phyloP scores from a whole-genome alignment of 35 echinoderm and acorn worm species.

The Lytechinus pictus region DNA sequence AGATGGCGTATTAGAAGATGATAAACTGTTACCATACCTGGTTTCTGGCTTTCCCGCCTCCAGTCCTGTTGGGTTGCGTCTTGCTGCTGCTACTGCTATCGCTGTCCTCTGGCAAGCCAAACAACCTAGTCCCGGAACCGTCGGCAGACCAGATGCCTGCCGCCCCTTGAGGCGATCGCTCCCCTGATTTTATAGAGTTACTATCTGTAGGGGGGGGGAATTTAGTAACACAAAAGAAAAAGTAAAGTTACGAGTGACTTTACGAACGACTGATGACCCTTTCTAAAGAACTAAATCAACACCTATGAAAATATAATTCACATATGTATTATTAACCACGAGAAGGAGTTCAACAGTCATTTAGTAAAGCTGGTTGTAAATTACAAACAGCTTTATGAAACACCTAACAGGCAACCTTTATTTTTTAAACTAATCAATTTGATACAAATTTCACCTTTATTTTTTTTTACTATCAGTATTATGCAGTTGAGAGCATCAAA shows the following conservation, averaged over 20 bases:
- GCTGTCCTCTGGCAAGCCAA: constrained; percentile 59
- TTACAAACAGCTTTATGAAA: too few relatives aligned
- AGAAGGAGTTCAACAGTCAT: too few relatives aligned
- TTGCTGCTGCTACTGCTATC: constrained; percentile 49
- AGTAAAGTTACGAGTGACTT: too few relatives aligned
- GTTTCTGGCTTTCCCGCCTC: constrained; percentile 47
- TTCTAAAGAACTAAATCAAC: too few relatives aligned
- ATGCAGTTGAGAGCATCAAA: too few relatives aligned
- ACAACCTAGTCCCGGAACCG: constrained; percentile 83
- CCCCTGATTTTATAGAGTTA: not conserved
- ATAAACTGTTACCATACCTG: not conserved
- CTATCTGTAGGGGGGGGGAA: not conserved
- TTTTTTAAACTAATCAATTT: not conserved
- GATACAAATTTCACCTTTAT: too few relatives aligned
- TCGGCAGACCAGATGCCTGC: constrained; percentile 71
- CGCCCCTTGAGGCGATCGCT: constrained; percentile 27
- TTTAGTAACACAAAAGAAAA: not conserved
- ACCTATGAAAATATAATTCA: too few relatives aligned
- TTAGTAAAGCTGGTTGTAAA: too few relatives aligned
- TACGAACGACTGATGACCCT: too few relatives aligned
- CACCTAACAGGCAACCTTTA: too few relatives aligned
- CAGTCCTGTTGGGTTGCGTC: constrained; percentile 77
- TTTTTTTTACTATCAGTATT: too few relatives aligned
- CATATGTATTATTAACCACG: not conserved
- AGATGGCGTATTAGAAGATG: too few relatives aligned